Base-by-base conservation (phyloP, 2,113 vertebrate species). In the Aspidoscelis tigris region DNA sequence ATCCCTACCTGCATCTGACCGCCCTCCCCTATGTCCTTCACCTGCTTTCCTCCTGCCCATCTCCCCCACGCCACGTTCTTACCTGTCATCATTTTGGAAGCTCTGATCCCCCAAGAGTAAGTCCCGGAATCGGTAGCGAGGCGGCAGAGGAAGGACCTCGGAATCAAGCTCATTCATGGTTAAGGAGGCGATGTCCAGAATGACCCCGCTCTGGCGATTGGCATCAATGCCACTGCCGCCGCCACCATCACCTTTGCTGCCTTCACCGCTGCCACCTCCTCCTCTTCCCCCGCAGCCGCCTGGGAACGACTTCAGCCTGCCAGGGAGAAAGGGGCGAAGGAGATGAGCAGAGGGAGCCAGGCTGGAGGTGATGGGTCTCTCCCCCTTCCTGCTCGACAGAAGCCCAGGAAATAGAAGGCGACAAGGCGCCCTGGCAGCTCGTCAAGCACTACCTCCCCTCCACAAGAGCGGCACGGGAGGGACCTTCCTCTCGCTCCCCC, bases 21-120 rank as follows among this genome's bases (percentile, higher is more conserved):
- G 3, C 2, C 24, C 64, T 20, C 6, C 6, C 58, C 4, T 11
- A 1, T 0, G 22, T 47, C 33, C 16, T 39, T 14, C 10, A 10
- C 0, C 20, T 16, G 3, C 4, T 22, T 44, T 2, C 5, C 3
- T 5, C n/a, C 5, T 22, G 2, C 2, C 16, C 73, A 5, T 24
- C n/a, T 4, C 21, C 71, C 41, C 0, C 16, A 1, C 4, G 1
- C n/a, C 44, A 39, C 39, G n/a, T 1, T 20, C 93, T 90, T 96
- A 99, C 98, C 98, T 98, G 97, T 99, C 98, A 76, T 99, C 98
- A 86, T 96, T 98, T 93, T 96, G 97, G 93, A 97, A 98, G 20
- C 96, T 95, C 93, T 97, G 98, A 91, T 99, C 98, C n/a, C 98
- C 98, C 70, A 99, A 95, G 85, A 99, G 96, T 91, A 99, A 92